phyloP scores from a whole-genome alignment of 2,797 vertebrate species.

The Dicrostonyx torquatus region DNA sequence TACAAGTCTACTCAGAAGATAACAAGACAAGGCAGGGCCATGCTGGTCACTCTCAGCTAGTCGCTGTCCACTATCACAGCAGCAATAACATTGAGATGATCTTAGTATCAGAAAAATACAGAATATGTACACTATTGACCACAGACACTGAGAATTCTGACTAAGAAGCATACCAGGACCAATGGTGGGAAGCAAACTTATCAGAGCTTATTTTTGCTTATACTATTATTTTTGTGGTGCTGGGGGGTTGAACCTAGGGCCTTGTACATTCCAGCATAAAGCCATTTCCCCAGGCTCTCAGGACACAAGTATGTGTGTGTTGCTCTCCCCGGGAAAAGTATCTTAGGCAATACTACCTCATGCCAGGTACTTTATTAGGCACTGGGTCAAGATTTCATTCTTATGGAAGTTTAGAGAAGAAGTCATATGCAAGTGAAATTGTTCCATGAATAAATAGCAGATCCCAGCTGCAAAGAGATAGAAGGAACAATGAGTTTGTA shows the following conservation, averaged over 20 bases:
- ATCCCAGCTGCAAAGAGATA: neutral
- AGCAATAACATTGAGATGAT: neutral
- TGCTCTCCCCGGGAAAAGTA: neutral
- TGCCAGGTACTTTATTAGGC: neutral
- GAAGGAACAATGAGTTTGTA: neutral
- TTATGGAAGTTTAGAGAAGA: neutral
- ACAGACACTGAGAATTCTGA: neutral
- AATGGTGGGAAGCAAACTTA: neutral
- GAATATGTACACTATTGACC: neutral
- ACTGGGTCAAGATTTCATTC: neutral
- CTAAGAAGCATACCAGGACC: neutral
- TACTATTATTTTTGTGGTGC: neutral
- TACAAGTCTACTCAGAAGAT: neutral
- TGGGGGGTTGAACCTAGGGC: neutral
- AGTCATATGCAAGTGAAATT: neutral
- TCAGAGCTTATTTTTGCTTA: neutral
- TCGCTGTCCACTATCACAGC: neutral
- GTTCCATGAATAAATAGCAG: neutral
- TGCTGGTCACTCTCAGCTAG: neutral
- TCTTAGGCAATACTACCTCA: neutral
- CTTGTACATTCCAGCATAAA: neutral
- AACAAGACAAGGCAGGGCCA: neutral
- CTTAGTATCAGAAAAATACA: neutral
- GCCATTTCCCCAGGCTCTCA: neutral
- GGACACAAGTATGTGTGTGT: neutral